Evolutionary conservation across 2,888 invertebrate species (phyloP).

Genomic region (Aphodius sticticus): DNA sequence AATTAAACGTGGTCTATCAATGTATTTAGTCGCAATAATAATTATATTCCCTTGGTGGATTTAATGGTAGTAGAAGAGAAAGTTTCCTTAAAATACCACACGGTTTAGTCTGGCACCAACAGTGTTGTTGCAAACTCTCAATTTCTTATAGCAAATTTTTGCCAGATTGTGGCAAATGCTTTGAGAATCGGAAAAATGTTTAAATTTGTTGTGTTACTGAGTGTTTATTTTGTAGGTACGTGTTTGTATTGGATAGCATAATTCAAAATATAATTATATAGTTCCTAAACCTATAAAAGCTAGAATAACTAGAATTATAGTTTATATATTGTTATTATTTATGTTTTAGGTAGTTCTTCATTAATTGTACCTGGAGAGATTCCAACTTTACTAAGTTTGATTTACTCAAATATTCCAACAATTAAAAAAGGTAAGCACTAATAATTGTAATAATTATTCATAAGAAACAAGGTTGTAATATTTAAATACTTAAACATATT

Average conservation of each 20-base stretch:
- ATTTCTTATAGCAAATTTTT: background rate
- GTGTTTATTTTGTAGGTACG: slow-evolving; percentile 4
- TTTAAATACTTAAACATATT: slow-evolving; percentile 8
- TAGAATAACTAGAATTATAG: background rate
- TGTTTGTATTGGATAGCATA: background rate
- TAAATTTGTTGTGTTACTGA: slow-evolving; percentile 15
- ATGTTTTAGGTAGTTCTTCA: slow-evolving; percentile 50
- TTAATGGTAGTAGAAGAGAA: slow-evolving; percentile 13
- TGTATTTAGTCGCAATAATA: too few relatives aligned
- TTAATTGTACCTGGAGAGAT: slow-evolving; percentile 83
- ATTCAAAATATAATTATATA: background rate
- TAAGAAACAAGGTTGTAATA: background rate
- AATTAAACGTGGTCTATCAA: too few relatives aligned
- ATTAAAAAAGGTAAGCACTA: slow-evolving; percentile 77
- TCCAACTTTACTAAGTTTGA: slow-evolving; percentile 78
- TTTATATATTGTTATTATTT: background rate
- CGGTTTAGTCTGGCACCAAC: slow-evolving; percentile 10
- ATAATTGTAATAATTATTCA: slow-evolving; percentile 6
- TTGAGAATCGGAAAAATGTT: slow-evolving; percentile 10
- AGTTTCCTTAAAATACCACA: background rate
- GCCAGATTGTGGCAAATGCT: background rate
- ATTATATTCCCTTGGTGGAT: background rate
- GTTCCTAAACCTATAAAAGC: background rate
- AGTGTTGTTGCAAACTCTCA: slow-evolving; percentile 1
- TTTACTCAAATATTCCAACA: slow-evolving; percentile 86